phyloP scores from a whole-genome alignment of 1,140 invertebrate genomes.

The Ruditapes philippinarum region DNA sequence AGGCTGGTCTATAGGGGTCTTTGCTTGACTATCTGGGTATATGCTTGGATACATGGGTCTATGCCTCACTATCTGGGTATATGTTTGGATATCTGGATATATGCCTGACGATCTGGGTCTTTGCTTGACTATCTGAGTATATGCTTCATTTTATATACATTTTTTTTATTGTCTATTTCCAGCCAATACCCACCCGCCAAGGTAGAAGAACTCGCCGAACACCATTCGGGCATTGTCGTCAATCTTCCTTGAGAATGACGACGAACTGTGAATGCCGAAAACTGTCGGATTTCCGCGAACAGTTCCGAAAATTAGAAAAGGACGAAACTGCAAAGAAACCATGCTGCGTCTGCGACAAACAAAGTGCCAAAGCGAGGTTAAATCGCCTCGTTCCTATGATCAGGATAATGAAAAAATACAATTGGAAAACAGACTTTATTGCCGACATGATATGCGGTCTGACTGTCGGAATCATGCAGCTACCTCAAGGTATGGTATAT shows the following conservation, averaged over 20 bases:
- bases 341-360: conserved; percentile 66
- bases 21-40: no score
- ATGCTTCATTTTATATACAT: not conserved
- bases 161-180: not conserved
- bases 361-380: conserved; percentile 66
- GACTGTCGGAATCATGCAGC: conserved; percentile 84
- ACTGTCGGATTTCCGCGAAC: conserved; percentile 43
- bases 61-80: not conserved
- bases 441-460: conserved; percentile 82
- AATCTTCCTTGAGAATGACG: conserved; percentile 2
- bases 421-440: conserved; percentile 77
- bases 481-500: conserved; percentile 78
- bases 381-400: conserved; percentile 76
- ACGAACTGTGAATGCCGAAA: conserved; percentile 13
- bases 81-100: not conserved
- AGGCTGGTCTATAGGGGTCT: no score
- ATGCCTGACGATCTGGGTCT: no score
- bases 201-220: not conserved
- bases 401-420: conserved; percentile 80
- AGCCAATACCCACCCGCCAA: not conserved
- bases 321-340: not conserved
- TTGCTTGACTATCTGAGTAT: no score
- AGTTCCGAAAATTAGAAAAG: conserved; percentile 15
- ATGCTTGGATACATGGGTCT: no score
- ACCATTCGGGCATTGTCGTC: not conserved